Conservation (phyloP, 2,797 vertebrate genomes). For the Nasua narica region DNA sequence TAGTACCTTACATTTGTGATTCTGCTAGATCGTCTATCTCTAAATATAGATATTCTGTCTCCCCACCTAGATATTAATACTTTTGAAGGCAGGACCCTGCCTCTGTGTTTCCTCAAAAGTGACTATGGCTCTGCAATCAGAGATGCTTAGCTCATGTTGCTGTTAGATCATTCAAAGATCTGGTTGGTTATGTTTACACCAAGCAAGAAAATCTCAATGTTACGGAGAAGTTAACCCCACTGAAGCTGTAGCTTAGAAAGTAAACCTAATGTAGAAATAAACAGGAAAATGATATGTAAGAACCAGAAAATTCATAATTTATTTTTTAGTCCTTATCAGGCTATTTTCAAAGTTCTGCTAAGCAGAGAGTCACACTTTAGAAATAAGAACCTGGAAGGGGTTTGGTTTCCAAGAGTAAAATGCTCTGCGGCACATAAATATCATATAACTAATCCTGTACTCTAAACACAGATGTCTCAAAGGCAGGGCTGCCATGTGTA, state of each 20-base stretch:
- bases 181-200: not conserved
- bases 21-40: not conserved
- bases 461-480: not conserved
- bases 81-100: not conserved
- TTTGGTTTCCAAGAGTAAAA: not conserved
- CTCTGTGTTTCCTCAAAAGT: not conserved
- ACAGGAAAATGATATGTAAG: not conserved
- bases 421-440: not conserved
- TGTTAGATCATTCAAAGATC: not conserved
- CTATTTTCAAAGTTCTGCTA: not conserved
- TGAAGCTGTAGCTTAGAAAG: not conserved
- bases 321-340: not conserved
- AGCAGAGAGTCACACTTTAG: not conserved
- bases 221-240: not conserved
- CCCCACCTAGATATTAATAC: not conserved
- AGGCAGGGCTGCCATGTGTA: not conserved
- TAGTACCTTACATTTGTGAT: not conserved
- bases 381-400: not conserved
- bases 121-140: not conserved
- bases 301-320: not conserved
- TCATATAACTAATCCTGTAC: not conserved
- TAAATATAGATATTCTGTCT: not conserved
- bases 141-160: not conserved
- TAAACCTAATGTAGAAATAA: not conserved
- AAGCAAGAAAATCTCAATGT: not conserved